phyloP scores from a whole-genome alignment of 1,140 invertebrate species.

The Harpegnathos saltator region DNA sequence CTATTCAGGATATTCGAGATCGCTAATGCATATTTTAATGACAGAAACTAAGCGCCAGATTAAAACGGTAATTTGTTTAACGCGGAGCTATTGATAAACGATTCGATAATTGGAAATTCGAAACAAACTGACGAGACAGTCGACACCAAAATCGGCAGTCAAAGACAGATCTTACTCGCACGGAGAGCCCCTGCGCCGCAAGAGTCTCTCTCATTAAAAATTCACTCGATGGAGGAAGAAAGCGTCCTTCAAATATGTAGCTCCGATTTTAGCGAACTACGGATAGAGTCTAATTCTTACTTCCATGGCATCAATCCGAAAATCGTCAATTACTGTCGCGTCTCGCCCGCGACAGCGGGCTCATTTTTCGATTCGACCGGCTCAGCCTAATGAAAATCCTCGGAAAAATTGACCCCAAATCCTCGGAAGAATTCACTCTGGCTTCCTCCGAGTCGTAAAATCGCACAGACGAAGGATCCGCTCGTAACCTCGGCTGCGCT shows the following conservation, averaged over 20 bases:
- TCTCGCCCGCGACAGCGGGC: conserved; percentile 39
- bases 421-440: conserved; percentile 38
- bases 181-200: too few relatives aligned
- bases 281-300: conserved; percentile 22
- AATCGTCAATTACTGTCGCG: conserved; percentile 50
- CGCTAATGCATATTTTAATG: background rate
- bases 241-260: too few relatives aligned
- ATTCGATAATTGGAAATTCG: background rate
- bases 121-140: background rate
- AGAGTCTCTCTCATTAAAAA: too few relatives aligned
- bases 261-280: background rate
- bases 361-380: conserved; percentile 63
- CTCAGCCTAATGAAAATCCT: conserved; percentile 62
- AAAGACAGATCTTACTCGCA: too few relatives aligned
- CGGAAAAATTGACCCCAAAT: conserved; percentile 54
- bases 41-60: background rate
- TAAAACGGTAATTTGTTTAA: background rate
- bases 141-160: too few relatives aligned
- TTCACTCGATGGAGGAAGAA: too few relatives aligned
- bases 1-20: background rate
- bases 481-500: conserved; percentile 51
- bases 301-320: conserved; percentile 9
- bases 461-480: conserved; percentile 48
- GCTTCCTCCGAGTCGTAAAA: conserved; percentile 52
- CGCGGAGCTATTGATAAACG: background rate